Evolutionary conservation across 1,140 invertebrate species (phyloP).

Genomic region (Pectinophora gossypiella): DNA sequence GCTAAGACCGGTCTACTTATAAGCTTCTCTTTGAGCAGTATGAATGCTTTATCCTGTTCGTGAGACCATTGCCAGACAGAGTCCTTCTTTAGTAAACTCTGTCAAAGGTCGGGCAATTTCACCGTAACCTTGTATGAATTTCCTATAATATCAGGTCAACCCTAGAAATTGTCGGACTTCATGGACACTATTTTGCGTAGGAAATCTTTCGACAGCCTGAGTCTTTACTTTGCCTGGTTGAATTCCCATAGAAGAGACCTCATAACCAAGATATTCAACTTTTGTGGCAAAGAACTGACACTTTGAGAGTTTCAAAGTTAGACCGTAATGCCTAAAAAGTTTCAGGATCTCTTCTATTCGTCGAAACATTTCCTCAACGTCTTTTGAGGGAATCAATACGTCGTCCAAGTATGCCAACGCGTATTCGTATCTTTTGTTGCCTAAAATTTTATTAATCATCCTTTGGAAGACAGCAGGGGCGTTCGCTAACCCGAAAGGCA

Average conservation of each 20-base stretch:
- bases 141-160: slow-evolving; percentile 33
- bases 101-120: slow-evolving; percentile 24
- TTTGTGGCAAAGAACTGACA: background rate
- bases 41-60: background rate
- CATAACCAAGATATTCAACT: slow-evolving; percentile 21
- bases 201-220: background rate
- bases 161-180: slow-evolving; percentile 34
- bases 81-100: slow-evolving; percentile 22
- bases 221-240: slow-evolving; percentile 5
- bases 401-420: background rate
- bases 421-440: background rate
- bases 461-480: background rate
- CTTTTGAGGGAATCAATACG: background rate
- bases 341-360: background rate
- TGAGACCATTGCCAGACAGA: background rate
- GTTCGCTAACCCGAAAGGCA: background rate
- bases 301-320: background rate
- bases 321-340: background rate
- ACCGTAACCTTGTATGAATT: slow-evolving; percentile 29
- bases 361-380: background rate
- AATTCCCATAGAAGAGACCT: slow-evolving; percentile 9
- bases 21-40: slow-evolving; percentile 1
- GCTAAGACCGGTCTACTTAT: slow-evolving; percentile 20
- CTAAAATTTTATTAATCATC: background rate
- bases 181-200: slow-evolving; percentile 23